Conservation (phyloP, 2,888 invertebrate species). For the Rhagonycha lutea region DNA sequence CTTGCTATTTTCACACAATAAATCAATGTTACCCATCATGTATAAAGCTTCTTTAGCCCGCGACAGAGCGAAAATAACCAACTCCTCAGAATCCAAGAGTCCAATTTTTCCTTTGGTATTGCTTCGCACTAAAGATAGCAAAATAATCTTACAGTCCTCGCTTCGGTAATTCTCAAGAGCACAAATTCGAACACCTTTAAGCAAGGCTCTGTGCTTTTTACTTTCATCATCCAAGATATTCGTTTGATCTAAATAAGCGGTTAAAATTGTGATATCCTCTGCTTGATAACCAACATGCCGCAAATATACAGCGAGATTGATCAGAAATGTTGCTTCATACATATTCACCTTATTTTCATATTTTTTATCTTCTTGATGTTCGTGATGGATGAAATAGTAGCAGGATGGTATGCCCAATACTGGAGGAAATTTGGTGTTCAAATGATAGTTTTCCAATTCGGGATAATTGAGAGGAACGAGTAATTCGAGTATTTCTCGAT, state of each 20-base stretch:
- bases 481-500: slow-evolving; percentile 62
- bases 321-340: slow-evolving; percentile 67
- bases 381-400: slow-evolving; percentile 73
- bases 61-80: slow-evolving; percentile 79
- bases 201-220: slow-evolving; percentile 34
- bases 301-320: slow-evolving; percentile 65
- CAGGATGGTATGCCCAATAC: slow-evolving; percentile 65
- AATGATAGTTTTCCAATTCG: slow-evolving; percentile 62
- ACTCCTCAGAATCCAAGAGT: slow-evolving; percentile 69
- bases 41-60: too few relatives aligned
- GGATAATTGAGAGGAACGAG: slow-evolving; percentile 72
- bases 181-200: slow-evolving; percentile 62
- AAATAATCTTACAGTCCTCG: slow-evolving; percentile 76
- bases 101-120: slow-evolving; percentile 71
- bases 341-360: slow-evolving; percentile 64
- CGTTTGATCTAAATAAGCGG: slow-evolving; percentile 74
- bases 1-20: slow-evolving; percentile 58
- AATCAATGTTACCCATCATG: slow-evolving; percentile 73
- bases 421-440: slow-evolving; percentile 60
- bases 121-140: slow-evolving; percentile 80
- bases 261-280: slow-evolving; percentile 72
- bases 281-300: slow-evolving; percentile 63
- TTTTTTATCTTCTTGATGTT: slow-evolving; percentile 61
- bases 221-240: slow-evolving; percentile 60
- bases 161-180: slow-evolving; percentile 83